phyloP scores from a whole-genome alignment of 2,797 vertebrate genomes.

The Clarias laeviceps region DNA sequence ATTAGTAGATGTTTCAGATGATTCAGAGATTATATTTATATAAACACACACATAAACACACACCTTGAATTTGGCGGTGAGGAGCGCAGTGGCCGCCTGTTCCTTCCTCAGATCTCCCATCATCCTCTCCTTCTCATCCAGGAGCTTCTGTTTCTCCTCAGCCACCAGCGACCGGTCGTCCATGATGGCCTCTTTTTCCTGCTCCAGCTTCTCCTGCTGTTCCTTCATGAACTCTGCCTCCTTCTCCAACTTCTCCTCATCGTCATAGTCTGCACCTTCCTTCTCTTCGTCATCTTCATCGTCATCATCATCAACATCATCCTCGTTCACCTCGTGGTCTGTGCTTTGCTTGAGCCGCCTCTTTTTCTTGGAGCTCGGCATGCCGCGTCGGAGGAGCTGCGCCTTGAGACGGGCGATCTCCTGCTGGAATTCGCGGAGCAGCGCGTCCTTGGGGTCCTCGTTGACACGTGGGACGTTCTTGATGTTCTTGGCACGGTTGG shows the following conservation, averaged over 20 bases:
- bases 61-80: slow-evolving; percentile 95
- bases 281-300: slow-evolving; percentile 63
- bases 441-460: slow-evolving; percentile 94
- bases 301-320: slow-evolving; percentile 59
- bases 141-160: slow-evolving; percentile 90
- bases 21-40: too few relatives aligned
- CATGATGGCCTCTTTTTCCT: slow-evolving; percentile 91
- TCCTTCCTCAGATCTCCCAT: slow-evolving; percentile 90
- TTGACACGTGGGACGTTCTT: slow-evolving; percentile 95
- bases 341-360: slow-evolving; percentile 80
- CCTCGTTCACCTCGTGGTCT: slow-evolving; percentile 63
- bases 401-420: slow-evolving; percentile 92
- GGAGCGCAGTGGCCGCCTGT: slow-evolving; percentile 89
- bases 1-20: neutral
- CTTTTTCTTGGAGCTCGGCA: slow-evolving; percentile 49
- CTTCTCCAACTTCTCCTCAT: slow-evolving; percentile 81
- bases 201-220: slow-evolving; percentile 89
- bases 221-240: slow-evolving; percentile 86
- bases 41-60: slow-evolving; percentile 10
- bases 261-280: slow-evolving; percentile 68
- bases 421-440: slow-evolving; percentile 91
- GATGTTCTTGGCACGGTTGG: slow-evolving; percentile 97
- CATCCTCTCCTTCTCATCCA: slow-evolving; percentile 97
- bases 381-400: slow-evolving; percentile 81
- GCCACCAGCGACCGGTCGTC: slow-evolving; percentile 89